Evolutionary conservation across 1,140 invertebrate genomes (phyloP), one percentile per base, ranked within the genome.

Genomic region (Drosophila sulfurigaster): DNA sequence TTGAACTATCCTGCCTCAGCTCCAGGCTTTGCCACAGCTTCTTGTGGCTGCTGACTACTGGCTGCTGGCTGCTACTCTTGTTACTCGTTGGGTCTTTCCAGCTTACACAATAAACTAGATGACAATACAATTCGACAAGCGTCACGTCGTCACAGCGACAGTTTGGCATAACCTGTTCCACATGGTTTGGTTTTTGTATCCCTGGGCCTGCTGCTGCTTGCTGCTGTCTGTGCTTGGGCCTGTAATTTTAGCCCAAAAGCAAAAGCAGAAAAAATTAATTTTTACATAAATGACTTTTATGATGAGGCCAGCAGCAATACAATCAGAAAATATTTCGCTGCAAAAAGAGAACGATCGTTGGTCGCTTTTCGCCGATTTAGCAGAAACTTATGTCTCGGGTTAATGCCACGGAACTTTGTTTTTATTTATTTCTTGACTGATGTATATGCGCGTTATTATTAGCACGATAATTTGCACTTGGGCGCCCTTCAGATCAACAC

Each of bases 401-500:
- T 63, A 75, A 43, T 75, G 72, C 57, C 72, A 38, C 38, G 51
- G 35, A 63, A 80, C 66, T 77, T 76, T 57, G 72, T 52, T n/a
- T 2, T 52, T 52, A 11, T 5, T 8, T 3, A 6, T 38, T 56
- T 74, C 69, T 69, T 48, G 76, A n/a, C 59, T 73, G 74, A 83
- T 77, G 80, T 83, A 85, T 77, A 85, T 67, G 72, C 38, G 48
- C 60, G 38, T 25, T 25, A 25, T 25, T 25, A 75, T 60, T 64
- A 79, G 58, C 49, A 60, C 46, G 63, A 68, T 52, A 82, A 65
- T 64, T 82, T 49, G 71, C 80, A 71, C 54, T 46, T 41, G n/a
- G 74, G 6, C 48, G 35, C 30, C 25, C 51, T 52, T 30, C n/a
- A 52, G n/a, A 32, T 32, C 11, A 11, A 30, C 25, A 38, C 35